Base-by-base conservation (phyloP, 2,113 vertebrate species). In the Gorilla gorilla region DNA sequence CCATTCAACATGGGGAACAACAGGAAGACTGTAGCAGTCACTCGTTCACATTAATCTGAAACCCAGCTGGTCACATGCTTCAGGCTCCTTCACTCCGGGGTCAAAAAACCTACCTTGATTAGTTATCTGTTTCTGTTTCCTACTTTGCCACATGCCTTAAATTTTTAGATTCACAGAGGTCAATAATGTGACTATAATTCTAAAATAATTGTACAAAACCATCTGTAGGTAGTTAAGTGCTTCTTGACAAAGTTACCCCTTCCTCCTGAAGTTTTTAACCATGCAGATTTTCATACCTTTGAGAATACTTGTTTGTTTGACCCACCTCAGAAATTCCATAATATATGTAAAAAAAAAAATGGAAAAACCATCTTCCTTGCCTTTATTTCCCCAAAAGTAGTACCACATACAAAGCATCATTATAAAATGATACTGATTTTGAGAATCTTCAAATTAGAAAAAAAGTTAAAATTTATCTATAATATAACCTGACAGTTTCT, bases 201-300 rank as follows among this genome's bases (percentile, higher is more conserved):
- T 93, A 23, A 73, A 83, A 25, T 93, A 84, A 86, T 50, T 73
- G 10, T 22, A 92, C 32, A 79, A 23, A 38, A 50, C 35, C 59
- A 68, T 70, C 70, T 35, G 30, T 50, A 85, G 5, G 89, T 83
- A 55, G 13, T 22, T 75, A 88, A 91, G 55, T 64, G 66, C 23
- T 59, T 97, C 80, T 93, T 91, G 76, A 93, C 35, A 93, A 89
- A 86, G 9, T 25, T 84, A 25, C 30, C 52, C 20, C 27, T 86
- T 95, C 81, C 45, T 95, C 73, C 52, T 91, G 32, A 93, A 85
- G 16, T 75, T 89, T 59, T 92, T 85, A 75, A 43, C 38, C 35
- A 45, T 66, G 32, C 50, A 57, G 50, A 76, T 95, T 73, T 91
- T 86, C 64, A 57, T 40, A 52, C 7, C 25, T 30, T 50, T 61